Evolutionary conservation across 2,888 invertebrate species (phyloP).

Genomic region (Cosmopolites sordidus): DNA sequence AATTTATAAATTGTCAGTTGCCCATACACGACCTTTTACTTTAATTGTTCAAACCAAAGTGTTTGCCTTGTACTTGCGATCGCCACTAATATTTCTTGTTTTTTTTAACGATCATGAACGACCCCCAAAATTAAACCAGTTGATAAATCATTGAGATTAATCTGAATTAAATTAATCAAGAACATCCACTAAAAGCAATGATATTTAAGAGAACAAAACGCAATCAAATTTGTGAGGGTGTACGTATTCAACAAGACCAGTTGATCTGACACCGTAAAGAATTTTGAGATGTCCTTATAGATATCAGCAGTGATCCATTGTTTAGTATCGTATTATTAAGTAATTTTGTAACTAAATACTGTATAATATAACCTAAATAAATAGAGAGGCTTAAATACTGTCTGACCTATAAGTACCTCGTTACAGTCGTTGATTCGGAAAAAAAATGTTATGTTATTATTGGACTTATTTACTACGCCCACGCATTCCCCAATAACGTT

Average conservation of each 20-base stretch:
- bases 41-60: too few species aligned
- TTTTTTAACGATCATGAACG: too few species aligned
- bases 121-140: too few species aligned
- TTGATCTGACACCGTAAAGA: background rate
- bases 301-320: conserved; percentile 10
- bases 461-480: conserved; percentile 13
- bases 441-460: conserved; percentile 12
- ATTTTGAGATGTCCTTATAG: conserved; percentile 16
- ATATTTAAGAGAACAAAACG: background rate
- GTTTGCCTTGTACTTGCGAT: too few species aligned
- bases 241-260: background rate
- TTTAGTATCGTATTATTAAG: conserved; percentile 8
- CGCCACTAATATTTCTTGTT: too few species aligned
- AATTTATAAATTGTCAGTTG: too few species aligned
- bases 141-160: too few species aligned
- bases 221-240: background rate
- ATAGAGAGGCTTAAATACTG: conserved; percentile 10
- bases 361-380: conserved; percentile 14
- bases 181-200: background rate
- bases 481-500: conserved; percentile 16
- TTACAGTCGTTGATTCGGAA: conserved; percentile 4
- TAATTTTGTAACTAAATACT: conserved; percentile 14
- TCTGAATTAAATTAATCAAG: background rate
- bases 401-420: conserved; percentile 14
- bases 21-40: too few species aligned